Evolutionary conservation across 2,888 invertebrate species (phyloP).

Genomic region (Synergus itoensis): DNA sequence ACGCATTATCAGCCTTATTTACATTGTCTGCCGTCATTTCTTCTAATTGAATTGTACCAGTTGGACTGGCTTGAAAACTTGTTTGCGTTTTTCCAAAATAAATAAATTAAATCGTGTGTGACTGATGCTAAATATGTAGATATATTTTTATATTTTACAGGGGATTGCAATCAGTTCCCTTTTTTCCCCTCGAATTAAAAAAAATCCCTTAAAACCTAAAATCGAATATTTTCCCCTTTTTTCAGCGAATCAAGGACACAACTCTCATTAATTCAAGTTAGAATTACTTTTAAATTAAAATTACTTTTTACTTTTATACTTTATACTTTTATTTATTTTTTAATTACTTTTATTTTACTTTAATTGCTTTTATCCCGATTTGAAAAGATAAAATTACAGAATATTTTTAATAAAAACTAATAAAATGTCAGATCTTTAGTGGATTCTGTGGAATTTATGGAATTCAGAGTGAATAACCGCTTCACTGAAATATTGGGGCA

Average conservation of each 20-base stretch:
- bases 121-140: background rate
- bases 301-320: background rate
- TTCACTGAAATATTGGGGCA: constrained; percentile 38
- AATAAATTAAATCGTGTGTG: background rate
- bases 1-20: constrained; percentile 3
- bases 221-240: too few species aligned
- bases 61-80: background rate
- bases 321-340: too few species aligned
- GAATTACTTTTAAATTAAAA: background rate
- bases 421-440: background rate
- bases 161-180: too few species aligned
- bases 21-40: constrained; percentile 7
- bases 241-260: too few species aligned
- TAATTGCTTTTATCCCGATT: too few species aligned
- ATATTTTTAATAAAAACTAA: background rate
- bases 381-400: background rate
- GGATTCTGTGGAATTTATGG: background rate
- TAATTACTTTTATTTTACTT: too few species aligned
- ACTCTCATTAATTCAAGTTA: too few species aligned
- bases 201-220: too few species aligned
- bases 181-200: too few species aligned
- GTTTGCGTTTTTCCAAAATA: background rate
- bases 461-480: constrained; percentile 30
- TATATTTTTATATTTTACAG: background rate
- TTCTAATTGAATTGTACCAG: constrained; percentile 2